Percentiles rank a stretch among this genome's conserved stretches.
Conservation (phyloP, 2,113 vertebrate species). For the Antechinus flavipes region DNA sequence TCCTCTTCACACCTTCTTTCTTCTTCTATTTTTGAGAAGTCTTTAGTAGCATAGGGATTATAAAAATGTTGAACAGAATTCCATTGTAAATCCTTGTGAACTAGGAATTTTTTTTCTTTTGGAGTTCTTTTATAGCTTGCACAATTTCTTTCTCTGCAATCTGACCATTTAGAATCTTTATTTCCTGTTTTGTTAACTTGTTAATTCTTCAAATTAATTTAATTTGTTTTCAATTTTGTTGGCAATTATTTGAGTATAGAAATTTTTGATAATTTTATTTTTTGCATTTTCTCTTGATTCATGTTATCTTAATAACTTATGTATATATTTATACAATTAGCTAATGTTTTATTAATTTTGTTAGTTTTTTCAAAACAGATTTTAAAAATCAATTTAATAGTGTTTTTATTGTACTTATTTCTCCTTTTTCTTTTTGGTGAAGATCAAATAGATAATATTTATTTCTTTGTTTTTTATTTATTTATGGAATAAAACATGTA, state of each 20-base stretch:
- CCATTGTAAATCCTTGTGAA: background rate
- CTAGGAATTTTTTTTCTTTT: background rate
- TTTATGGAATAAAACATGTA: too few relatives aligned
- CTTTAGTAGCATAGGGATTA: background rate
- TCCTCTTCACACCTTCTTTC: background rate
- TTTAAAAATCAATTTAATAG: background rate
- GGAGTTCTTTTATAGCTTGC: background rate
- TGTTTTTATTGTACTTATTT: background rate
- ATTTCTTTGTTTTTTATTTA: too few relatives aligned
- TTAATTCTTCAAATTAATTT: background rate
- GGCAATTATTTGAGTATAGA: background rate
- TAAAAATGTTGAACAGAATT: background rate
- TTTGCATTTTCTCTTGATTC: background rate
- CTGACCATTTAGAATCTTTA: background rate
- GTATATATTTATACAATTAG: background rate
- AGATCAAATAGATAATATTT: too few relatives aligned
- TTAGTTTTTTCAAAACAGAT: background rate
- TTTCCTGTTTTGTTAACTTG: background rate
- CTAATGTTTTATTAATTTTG: background rate
- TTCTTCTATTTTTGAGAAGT: background rate
- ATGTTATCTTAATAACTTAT: background rate
- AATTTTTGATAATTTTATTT: background rate
- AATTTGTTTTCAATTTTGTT: background rate
- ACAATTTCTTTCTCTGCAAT: background rate
- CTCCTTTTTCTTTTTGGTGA: background rate